phyloP scores from a whole-genome alignment of 2,113 vertebrate species.

The Pitta sordida region DNA sequence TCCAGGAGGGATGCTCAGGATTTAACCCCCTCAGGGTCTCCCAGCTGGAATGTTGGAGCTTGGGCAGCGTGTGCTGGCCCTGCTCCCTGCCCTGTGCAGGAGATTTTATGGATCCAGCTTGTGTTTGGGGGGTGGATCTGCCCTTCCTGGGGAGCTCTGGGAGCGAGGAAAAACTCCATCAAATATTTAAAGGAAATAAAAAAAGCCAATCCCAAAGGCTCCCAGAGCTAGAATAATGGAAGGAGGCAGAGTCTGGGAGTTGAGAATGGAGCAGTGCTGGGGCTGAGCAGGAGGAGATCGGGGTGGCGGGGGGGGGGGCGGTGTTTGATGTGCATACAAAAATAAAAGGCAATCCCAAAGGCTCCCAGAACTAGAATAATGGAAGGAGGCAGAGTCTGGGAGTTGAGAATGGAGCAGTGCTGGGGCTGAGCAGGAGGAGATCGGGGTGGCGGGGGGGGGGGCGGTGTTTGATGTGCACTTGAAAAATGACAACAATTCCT shows the following conservation, averaged over 20 bases:
- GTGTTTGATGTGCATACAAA: too few relatives aligned
- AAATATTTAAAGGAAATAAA: background rate
- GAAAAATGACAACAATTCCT: background rate
- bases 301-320: too few relatives aligned
- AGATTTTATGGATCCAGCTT: background rate
- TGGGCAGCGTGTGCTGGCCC: fast-evolving
- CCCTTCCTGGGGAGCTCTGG: background rate
- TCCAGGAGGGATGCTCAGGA: background rate
- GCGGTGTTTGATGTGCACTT: too few relatives aligned
- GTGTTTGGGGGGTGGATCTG: background rate
- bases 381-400: background rate
- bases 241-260: background rate
- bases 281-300: background rate
- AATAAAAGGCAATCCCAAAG: too few relatives aligned
- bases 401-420: background rate
- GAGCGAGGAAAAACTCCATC: background rate
- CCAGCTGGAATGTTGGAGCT: fast-evolving
- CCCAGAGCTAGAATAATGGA: background rate
- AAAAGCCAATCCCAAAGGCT: background rate
- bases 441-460: too few relatives aligned
- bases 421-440: background rate
- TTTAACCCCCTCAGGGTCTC: background rate
- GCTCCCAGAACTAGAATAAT: background rate
- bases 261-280: background rate
- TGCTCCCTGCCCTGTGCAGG: background rate